phyloP scores from a whole-genome alignment of 2,888 invertebrate genomes.

The Myopa tessellatipennis region DNA sequence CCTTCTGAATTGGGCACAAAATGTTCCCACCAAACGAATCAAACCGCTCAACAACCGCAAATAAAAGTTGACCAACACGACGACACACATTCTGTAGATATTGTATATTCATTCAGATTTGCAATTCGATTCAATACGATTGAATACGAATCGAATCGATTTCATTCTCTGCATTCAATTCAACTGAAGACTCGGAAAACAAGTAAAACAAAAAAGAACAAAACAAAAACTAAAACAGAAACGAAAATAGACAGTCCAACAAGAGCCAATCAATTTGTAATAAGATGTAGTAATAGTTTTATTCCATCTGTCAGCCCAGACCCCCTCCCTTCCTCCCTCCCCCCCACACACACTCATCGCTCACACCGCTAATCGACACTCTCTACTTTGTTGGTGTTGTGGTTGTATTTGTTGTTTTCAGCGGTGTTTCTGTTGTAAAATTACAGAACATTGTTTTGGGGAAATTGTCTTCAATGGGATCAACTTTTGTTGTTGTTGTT shows the following conservation, averaged over 20 bases:
- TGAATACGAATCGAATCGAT: slow-evolving; percentile 18
- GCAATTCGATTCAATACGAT: slow-evolving; percentile 6
- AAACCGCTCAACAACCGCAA: not conserved
- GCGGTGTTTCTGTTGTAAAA: not conserved
- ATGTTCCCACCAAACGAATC: not conserved
- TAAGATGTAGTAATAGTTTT: not conserved
- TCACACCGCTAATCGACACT: too few relatives aligned
- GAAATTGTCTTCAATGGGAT: slow-evolving; percentile 40
- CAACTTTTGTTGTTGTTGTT: slow-evolving; percentile 36
- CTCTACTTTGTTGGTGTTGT: not conserved
- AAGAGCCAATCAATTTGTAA: slow-evolving; percentile 22
- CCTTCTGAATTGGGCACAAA: not conserved
- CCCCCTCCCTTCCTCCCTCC: too few relatives aligned
- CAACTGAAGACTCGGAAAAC: not conserved
- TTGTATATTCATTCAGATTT: slow-evolving; percentile 12
- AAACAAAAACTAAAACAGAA: not conserved
- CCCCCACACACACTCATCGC: too few relatives aligned
- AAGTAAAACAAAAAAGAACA: not conserved
- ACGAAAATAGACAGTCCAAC: not conserved
- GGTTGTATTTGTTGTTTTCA: not conserved
- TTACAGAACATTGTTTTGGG: not conserved
- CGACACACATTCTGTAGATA: not conserved
- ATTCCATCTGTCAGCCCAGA: not conserved
- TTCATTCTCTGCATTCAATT: slow-evolving; percentile 28
- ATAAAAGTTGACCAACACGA: slow-evolving; percentile 1